Evolutionary conservation across 2,888 invertebrate genomes (phyloP).

Genomic region (Agrochola lychnidis): DNA sequence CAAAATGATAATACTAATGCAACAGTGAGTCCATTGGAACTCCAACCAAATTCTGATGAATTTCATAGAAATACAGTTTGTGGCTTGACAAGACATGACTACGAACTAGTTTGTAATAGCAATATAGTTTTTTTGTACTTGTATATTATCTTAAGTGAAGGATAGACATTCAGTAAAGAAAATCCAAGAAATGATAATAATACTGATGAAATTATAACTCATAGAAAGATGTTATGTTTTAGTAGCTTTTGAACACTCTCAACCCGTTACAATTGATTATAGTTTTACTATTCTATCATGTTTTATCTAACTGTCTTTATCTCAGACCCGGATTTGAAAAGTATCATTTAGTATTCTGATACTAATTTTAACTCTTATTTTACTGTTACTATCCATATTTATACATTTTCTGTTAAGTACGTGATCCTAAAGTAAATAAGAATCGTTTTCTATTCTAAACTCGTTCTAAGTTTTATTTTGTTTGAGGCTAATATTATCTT

Average conservation of each 20-base stretch:
- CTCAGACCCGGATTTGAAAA: conserved; percentile 5
- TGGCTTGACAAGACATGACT: background rate
- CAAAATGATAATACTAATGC: background rate
- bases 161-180: background rate
- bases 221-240: conserved; percentile 7
- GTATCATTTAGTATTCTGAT: background rate
- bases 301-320: conserved; percentile 3
- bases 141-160: background rate
- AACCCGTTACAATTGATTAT: conserved; percentile 7
- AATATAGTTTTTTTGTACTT: background rate
- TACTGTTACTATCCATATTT: conserved; percentile 6
- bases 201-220: background rate
- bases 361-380: background rate
- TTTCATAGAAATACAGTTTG: background rate
- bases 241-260: conserved; percentile 22
- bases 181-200: background rate
- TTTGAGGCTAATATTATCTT: conserved; percentile 28
- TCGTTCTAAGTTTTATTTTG: conserved; percentile 15
- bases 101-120: background rate
- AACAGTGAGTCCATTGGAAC: background rate
- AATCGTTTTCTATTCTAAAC: conserved; percentile 17
- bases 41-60: background rate
- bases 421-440: conserved; percentile 30
- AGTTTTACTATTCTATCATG: background rate
- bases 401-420: background rate